phyloP scores from a whole-genome alignment of 2,113 vertebrate genomes.

The Rostratula benghalensis region DNA sequence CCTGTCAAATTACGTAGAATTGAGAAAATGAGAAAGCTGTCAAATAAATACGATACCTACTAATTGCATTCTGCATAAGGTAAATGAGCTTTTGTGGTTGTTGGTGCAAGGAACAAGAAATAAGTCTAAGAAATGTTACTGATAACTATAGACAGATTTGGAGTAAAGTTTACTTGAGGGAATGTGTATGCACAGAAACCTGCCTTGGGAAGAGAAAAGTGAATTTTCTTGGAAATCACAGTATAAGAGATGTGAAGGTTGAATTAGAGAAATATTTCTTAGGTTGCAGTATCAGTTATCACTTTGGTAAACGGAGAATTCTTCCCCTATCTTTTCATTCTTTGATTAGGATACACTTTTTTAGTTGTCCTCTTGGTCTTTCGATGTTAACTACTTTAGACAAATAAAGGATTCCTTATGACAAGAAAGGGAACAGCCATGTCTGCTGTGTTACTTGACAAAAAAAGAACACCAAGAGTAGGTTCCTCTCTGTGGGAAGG shows the following conservation, averaged over 20 bases:
- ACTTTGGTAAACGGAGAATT: background rate
- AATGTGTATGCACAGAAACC: background rate
- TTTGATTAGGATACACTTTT: background rate
- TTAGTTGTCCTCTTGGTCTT: background rate
- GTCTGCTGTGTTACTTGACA: background rate
- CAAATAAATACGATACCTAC: slow-evolving; percentile 74
- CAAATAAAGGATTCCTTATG: background rate
- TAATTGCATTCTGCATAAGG: slow-evolving; percentile 77
- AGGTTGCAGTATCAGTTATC: background rate
- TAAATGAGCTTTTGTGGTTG: slow-evolving; percentile 73
- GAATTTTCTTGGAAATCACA: background rate
- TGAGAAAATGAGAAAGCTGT: slow-evolving; percentile 79
- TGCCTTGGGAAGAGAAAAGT: background rate
- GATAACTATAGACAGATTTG: background rate
- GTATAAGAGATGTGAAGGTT: background rate
- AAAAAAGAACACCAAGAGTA: no score
- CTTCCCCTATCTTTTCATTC: background rate
- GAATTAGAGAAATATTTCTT: background rate
- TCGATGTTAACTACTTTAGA: background rate
- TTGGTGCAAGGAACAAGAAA: slow-evolving; percentile 49
- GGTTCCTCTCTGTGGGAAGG: background rate
- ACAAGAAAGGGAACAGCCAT: background rate
- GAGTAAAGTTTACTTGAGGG: background rate
- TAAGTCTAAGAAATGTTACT: background rate
- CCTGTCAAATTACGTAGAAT: slow-evolving; percentile 78